Base-by-base conservation (phyloP, 1,140 invertebrate species). In the Drosophila murphyi region DNA sequence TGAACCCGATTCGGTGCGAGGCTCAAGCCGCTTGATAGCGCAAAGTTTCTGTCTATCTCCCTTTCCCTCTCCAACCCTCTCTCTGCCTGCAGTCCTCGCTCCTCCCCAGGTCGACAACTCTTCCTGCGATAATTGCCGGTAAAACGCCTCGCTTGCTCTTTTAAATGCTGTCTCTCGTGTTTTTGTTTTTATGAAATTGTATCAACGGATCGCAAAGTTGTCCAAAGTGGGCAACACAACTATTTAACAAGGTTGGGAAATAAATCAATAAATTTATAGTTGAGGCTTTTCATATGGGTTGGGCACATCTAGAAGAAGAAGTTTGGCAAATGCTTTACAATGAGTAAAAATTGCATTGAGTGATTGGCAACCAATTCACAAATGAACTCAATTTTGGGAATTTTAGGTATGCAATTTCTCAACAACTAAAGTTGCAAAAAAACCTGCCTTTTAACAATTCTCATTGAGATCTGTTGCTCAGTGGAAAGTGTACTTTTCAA, bases 131-230 rank as follows among this genome's bases (percentile, higher is more conserved):
- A 88, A 88, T 88, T 88, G 85, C 86, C 86, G 85, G 85, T 88
- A 88, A 88, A 88, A 88, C 85, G 85, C 85, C 85, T 88, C 85
- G 80, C 85, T 88, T 88, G 85, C 81, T 71, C 86, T 89, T 85
- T 88, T 90, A 88, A 88, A 88, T 88, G 85, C 86, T 85, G 80
- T 56, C 64, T 80, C 80, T 76, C 62, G 28, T n/a, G 69, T 71
- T 71, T 71, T 72, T 71, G 41, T 67, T 72, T 64, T 67, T 51
- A 41, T 76, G 48, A 77, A 77, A 77, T 47, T 61, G 56, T 61
- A 69, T 70, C 67, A 62, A 43, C 59, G 28, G 51, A 39, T 51
- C 35, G 37, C 28, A 70, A 52, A 37, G 6, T 28, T 32, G 5
- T 29, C 7, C 5, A n/a, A 10, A 10, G 4, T 2, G 41, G 68